Percentiles rank a stretch among this genome's conserved stretches.
Conservation (phyloP, 2,888 invertebrate genomes). For the Stictocephala bisonia region DNA sequence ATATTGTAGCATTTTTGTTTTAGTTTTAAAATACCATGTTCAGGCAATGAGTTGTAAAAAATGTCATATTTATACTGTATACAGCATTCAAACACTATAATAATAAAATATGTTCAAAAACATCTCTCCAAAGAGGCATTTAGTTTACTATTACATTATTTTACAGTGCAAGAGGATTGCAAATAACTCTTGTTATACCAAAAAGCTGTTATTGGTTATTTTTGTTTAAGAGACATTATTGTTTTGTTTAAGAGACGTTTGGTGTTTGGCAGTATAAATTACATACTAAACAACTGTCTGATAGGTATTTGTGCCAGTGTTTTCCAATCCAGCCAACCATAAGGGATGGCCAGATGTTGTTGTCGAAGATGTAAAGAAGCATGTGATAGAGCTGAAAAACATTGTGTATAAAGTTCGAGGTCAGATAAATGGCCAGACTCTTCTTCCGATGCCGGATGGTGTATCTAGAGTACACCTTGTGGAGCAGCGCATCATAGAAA, state of each 20-base stretch:
- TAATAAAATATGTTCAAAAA: too few relatives aligned
- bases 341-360: slow-evolving; percentile 80
- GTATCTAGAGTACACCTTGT: slow-evolving; percentile 73
- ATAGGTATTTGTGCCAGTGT: slow-evolving; percentile 75
- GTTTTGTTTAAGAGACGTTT: background rate
- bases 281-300: background rate
- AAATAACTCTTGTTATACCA: too few relatives aligned
- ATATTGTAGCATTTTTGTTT: too few relatives aligned
- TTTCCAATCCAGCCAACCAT: slow-evolving; percentile 78
- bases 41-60: too few relatives aligned
- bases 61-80: too few relatives aligned
- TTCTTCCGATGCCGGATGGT: slow-evolving; percentile 87
- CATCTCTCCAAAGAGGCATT: too few relatives aligned
- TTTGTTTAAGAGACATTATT: background rate
- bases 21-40: too few relatives aligned
- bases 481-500: slow-evolving; percentile 62
- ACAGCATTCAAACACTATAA: too few relatives aligned
- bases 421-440: slow-evolving; percentile 85
- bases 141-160: too few relatives aligned
- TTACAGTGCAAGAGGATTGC: too few relatives aligned
- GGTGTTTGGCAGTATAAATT: background rate
- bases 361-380: slow-evolving; percentile 75
- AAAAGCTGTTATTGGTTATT: slow-evolving; percentile 11
- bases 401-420: slow-evolving; percentile 82
- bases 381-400: slow-evolving; percentile 76